A percentile compares a stretch with the other conserved stretches of the same genome.
These are phyloP conservation scores for Lutjanus argentimaculatus DNA, from an alignment of 2,797 vertebrate species.

Conservation along the genomic window DNA sequence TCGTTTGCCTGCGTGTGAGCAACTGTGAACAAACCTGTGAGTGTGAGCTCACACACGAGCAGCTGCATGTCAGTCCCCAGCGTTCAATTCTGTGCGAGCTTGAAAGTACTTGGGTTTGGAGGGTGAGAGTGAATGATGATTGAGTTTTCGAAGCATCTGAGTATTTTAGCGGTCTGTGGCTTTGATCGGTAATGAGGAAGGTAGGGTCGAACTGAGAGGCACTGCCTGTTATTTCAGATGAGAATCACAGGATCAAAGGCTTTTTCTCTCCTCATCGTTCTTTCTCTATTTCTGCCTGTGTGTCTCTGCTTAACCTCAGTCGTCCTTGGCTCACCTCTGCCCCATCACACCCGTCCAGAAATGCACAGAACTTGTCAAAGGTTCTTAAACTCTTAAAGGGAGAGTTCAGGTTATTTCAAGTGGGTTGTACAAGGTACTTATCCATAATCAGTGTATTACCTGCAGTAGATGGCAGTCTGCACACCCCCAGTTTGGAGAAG, in stretches of 20 bases:
- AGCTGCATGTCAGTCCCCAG: neutral
- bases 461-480: too few species aligned
- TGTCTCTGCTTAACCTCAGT: slow-evolving; percentile 45
- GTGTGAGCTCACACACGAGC: slow-evolving; percentile 18
- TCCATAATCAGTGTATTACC: too few species aligned
- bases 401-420: too few species aligned
- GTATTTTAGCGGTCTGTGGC: slow-evolving; percentile 35
- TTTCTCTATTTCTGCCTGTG: slow-evolving; percentile 22
- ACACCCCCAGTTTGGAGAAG: too few species aligned
- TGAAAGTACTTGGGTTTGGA: slow-evolving; percentile 14
- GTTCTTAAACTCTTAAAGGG: slow-evolving; percentile 24
- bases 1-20: slow-evolving; percentile 14
- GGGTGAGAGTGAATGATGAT: slow-evolving; percentile 32
- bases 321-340: slow-evolving; percentile 57
- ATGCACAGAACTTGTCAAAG: slow-evolving; percentile 46
- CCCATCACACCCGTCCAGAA: slow-evolving; percentile 31
- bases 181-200: slow-evolving; percentile 74
- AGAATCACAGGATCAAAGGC: slow-evolving; percentile 74
- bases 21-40: slow-evolving; percentile 4
- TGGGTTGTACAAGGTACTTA: too few species aligned
- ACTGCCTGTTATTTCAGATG: slow-evolving; percentile 70
- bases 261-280: slow-evolving; percentile 24
- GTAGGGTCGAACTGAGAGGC: slow-evolving; percentile 32
- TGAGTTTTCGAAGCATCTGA: slow-evolving; percentile 41
- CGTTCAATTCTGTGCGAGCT: slow-evolving; percentile 41